Evolutionary conservation across 2,113 vertebrate genomes (phyloP), one percentile per base, ranked within the genome.

Genomic region (Sprattus sprattus): DNA sequence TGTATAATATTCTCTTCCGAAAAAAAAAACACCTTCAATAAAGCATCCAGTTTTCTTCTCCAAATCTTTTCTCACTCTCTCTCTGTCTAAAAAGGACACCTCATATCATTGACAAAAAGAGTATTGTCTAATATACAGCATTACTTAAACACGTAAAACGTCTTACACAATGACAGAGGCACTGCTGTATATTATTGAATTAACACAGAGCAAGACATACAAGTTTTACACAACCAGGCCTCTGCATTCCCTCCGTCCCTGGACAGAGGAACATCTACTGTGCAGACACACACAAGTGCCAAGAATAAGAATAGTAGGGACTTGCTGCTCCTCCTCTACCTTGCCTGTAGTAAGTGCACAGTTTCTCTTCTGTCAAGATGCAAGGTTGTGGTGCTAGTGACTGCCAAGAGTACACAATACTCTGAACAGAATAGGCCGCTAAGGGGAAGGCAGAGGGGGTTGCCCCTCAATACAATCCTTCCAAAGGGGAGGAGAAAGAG

Each of bases 141-240:
- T 81, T 81, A 60, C 45, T 67, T 64, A 49, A 45, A 88, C 84
- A 87, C 84, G 52, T 78, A 89, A 81, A 82, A 84, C 81, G 83
- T 87, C 82, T 85, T 84, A 85, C 83, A 83, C 80, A 82, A 52
- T 87, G 78, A 88, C 82, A 83, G 64, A 45, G 80, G 85, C 89
- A 89, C 88, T 81, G 87, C 81, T 83, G 83, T 86, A 89, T 80
- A 32, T 32, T 32, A 32, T 32, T 32, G 71, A 39, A 78, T 28
- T 78, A 78, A 32, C 71, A 78, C 28, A 78, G 71, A 78, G 71
- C 71, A 78, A 78, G 71, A 78, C 71, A 78, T 78, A 78, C 71
- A 78, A 32, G 71, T 78, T 78, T 39, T 78, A 78, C 71, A 78
- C 71, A 78, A 78, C 71, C 71, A 78, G 71, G 71, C 71, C 71